Percentiles rank a stretch among this genome's conserved stretches.
Evolutionary conservation across 2,888 invertebrate species (phyloP).

Genomic region (Agelastica alni): DNA sequence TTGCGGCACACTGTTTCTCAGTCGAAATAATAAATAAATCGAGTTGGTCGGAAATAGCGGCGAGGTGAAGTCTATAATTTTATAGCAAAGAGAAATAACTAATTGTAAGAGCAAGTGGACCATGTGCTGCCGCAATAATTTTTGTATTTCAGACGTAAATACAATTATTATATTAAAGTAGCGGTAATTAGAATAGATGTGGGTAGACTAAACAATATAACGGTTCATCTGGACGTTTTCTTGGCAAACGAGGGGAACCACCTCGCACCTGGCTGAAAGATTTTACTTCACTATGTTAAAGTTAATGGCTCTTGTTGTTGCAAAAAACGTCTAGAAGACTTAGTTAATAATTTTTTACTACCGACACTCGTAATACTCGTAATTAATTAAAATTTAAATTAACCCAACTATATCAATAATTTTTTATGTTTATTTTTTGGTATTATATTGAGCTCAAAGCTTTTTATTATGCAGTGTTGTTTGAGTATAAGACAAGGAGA

Average conservation of each 20-base stretch:
- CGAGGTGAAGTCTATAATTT: neutral
- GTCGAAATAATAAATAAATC: conserved; percentile 29
- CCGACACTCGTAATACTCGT: no score
- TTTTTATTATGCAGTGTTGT: no score
- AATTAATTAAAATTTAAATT: no score
- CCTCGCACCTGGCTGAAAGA: conserved; percentile 44
- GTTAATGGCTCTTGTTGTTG: neutral
- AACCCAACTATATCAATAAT: no score
- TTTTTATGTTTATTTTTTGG: no score
- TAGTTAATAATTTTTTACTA: no score
- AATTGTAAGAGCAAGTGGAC: conserved; percentile 36
- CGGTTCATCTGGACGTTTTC: conserved; percentile 46
- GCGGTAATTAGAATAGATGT: conserved; percentile 45
- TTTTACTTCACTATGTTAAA: no score
- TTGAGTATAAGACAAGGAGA: no score
- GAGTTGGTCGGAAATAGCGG: conserved; percentile 22
- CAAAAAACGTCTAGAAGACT: no score
- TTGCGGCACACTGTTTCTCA: no score
- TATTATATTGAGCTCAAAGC: no score
- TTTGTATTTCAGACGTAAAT: conserved; percentile 38
- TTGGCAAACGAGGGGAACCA: conserved; percentile 39
- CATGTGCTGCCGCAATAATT: conserved; percentile 38
- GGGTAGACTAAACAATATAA: conserved; percentile 49
- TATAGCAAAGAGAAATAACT: conserved; percentile 28
- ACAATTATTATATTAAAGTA: conserved; percentile 45